Evolutionary conservation across 2,888 invertebrate species (phyloP).

Genomic region (Acrocyrtus sp.): DNA sequence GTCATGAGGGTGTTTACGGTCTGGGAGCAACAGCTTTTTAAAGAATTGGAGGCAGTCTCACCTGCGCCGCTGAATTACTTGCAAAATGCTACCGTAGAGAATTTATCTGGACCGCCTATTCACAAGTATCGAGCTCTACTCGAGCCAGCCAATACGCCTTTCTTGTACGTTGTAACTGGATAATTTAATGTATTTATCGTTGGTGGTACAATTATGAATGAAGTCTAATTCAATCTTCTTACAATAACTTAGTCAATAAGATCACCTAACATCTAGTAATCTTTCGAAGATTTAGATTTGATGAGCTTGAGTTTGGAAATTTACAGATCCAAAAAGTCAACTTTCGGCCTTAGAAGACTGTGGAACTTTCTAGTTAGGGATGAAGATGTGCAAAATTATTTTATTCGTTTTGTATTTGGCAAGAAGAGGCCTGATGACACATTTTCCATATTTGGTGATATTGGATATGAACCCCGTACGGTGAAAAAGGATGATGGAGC

Average conservation of each 20-base stretch:
- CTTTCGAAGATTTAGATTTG: background rate
- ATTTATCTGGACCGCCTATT: constrained; percentile 76
- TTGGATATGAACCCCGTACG: constrained; percentile 52
- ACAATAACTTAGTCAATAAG: background rate
- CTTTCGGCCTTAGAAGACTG: constrained; percentile 72
- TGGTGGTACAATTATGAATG: too few relatives aligned
- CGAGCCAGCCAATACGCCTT: constrained; percentile 95
- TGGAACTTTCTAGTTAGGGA: constrained; percentile 96
- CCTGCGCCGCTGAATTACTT: constrained; percentile 89
- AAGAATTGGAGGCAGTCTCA: constrained; percentile 79
- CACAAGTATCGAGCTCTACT: constrained; percentile 92
- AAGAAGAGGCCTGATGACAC: constrained; percentile 72
- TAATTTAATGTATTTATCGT: constrained; percentile 10
- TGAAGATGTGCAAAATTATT: constrained; percentile 91
- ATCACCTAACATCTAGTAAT: too few relatives aligned
- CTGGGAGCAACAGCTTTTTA: constrained; percentile 87
- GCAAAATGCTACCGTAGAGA: constrained; percentile 89
- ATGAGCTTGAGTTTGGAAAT: background rate
- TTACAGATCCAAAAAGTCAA: constrained; percentile 72
- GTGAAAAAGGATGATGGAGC: constrained; percentile 41
- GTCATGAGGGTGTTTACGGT: constrained; percentile 84
- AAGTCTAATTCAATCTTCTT: too few relatives aligned
- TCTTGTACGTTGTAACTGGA: constrained; percentile 71
- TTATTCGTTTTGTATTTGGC: constrained; percentile 94
- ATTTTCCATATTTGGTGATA: constrained; percentile 68